Evolutionary conservation across 2,113 vertebrate species (phyloP).

Genomic region (Brachirus orientalis): DNA sequence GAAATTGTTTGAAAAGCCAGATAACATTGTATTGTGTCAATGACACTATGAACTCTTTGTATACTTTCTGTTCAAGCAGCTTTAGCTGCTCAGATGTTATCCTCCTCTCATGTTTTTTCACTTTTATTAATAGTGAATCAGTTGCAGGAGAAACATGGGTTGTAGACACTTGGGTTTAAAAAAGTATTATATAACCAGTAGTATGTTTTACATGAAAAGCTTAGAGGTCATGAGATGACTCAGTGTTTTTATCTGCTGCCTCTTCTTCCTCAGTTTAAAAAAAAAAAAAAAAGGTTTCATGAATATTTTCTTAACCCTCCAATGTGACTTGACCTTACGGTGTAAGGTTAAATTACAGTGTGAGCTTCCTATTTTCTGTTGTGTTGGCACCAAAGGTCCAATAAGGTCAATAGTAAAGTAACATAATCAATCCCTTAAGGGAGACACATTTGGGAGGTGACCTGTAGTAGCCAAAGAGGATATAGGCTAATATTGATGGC

Average conservation of each 20-base stretch:
- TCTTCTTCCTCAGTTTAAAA: not conserved
- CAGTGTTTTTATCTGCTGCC: conserved; percentile 7
- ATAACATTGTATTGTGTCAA: too few relatives aligned
- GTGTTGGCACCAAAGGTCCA: conserved; percentile 29
- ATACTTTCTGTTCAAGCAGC: not conserved
- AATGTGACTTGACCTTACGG: conserved; percentile 30
- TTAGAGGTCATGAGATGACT: conserved; percentile 15
- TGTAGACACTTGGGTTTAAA: not conserved
- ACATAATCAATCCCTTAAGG: conserved; percentile 65
- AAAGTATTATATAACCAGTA: conserved; percentile 17
- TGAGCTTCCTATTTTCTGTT: conserved; percentile 44
- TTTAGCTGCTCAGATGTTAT: not conserved
- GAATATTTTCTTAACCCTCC: conserved; percentile 50
- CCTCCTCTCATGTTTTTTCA: not conserved
- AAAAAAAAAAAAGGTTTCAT: not conserved
- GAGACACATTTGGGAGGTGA: conserved; percentile 36
- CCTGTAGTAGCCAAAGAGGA: conserved; percentile 41
- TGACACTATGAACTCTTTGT: too few relatives aligned
- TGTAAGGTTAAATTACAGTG: conserved; percentile 37
- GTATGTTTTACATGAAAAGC: conserved; percentile 14
- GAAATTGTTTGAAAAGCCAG: too few relatives aligned
- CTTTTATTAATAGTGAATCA: conserved; percentile 2
- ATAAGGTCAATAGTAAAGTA: conserved; percentile 44
- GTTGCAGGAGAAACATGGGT: not conserved
- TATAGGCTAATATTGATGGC: conserved; percentile 53